Percentiles rank a stretch among this genome's conserved stretches.
Evolutionary conservation across 2,797 vertebrate species (phyloP).

Genomic region (Macroramphosus scolopax): DNA sequence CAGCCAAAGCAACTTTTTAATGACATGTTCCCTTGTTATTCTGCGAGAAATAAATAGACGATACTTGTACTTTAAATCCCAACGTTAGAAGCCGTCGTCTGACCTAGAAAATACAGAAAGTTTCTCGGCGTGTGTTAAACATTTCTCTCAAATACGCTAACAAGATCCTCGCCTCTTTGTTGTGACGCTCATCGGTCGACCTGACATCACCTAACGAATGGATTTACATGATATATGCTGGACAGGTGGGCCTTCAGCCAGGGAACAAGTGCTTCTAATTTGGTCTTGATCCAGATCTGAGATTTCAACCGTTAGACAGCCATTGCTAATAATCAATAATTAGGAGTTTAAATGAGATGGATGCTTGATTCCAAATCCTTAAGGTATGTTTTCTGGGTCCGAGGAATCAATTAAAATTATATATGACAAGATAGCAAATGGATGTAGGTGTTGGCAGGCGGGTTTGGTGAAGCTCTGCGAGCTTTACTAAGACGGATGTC

Average conservation of each 20-base stretch:
- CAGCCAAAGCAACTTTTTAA: conserved; percentile 66
- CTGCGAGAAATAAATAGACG: conserved; percentile 45
- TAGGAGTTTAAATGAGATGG: conserved; percentile 33
- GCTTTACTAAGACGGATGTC: conserved; percentile 17
- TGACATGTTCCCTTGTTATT: conserved; percentile 57
- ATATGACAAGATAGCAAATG: conserved; percentile 29
- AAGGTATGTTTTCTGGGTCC: conserved; percentile 34
- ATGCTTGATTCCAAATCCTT: conserved; percentile 36
- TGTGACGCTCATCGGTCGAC: too few species aligned
- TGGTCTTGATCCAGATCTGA: conserved; percentile 46
- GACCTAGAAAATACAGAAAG: conserved; percentile 55
- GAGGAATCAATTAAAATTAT: conserved; percentile 32
- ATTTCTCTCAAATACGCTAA: conserved; percentile 48
- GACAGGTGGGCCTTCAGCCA: conserved; percentile 42
- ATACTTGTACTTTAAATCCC: conserved; percentile 48
- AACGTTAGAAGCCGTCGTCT: conserved; percentile 39
- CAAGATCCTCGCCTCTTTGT: too few species aligned
- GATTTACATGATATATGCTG: too few species aligned
- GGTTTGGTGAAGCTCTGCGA: conserved; percentile 21
- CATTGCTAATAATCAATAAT: conserved; percentile 59
- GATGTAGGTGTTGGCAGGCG: conserved; percentile 18
- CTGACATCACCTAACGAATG: too few species aligned
- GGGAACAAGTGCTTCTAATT: conserved; percentile 55
- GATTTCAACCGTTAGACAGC: too few species aligned
- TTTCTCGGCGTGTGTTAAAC: conserved; percentile 40